phyloP scores from a whole-genome alignment of 2,797 vertebrate genomes.

The Acropternis orthonyx region DNA sequence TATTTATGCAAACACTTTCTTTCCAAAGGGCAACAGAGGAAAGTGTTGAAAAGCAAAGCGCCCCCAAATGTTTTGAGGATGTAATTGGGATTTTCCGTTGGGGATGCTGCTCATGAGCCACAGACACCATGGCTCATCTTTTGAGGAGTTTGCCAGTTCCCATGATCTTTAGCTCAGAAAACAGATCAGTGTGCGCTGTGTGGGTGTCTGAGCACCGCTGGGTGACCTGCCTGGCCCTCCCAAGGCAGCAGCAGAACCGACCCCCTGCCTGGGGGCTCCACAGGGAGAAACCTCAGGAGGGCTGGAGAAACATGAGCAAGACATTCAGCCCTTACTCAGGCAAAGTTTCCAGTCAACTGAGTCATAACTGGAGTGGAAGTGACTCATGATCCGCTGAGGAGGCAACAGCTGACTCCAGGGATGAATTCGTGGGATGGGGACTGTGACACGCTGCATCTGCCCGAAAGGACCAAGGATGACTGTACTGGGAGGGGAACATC shows the following conservation, averaged over 20 bases:
- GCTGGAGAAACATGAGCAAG: accelerated
- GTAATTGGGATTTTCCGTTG: neutral
- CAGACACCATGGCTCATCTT: neutral
- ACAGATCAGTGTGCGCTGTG: accelerated
- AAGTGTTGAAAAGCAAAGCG: neutral
- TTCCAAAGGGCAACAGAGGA: slow-evolving; percentile 49
- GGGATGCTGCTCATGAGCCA: neutral
- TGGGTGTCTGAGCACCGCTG: neutral
- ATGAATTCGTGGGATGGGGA: neutral
- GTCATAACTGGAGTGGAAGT: neutral
- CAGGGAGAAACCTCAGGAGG: accelerated
- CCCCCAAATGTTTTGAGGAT: neutral
- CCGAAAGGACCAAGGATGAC: accelerated
- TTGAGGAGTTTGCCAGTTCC: neutral
- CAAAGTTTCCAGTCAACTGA: neutral
- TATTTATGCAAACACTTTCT: slow-evolving; percentile 69
- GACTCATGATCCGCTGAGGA: neutral
- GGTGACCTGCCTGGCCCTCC: neutral
- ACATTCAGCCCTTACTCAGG: neutral
- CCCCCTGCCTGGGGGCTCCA: neutral
- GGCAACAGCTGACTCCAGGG: neutral
- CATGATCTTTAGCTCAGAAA: neutral
- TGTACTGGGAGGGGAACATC: neutral
- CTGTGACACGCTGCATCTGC: neutral
- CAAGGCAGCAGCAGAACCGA: accelerated